Evolutionary conservation across 1,140 invertebrate species (phyloP).

Genomic region (Coenobita brevimanus): DNA sequence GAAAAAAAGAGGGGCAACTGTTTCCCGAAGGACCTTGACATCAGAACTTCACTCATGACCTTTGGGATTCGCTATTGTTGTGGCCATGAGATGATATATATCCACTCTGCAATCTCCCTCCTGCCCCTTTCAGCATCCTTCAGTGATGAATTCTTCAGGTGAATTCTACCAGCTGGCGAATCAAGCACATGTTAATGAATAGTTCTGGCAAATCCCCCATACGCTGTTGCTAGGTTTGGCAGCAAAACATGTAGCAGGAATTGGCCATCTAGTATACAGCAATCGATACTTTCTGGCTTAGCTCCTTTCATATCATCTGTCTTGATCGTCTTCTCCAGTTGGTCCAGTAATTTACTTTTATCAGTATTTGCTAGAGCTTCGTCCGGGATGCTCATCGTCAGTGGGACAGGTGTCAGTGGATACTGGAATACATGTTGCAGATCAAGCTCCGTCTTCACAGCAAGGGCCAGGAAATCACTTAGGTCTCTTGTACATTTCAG

Average conservation of each 20-base stretch:
- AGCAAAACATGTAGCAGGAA: no score
- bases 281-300: no score
- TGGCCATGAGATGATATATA: no score
- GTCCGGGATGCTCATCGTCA: no score
- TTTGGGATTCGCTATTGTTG: not conserved
- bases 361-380: no score
- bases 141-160: not conserved
- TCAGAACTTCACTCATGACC: not conserved
- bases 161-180: not conserved
- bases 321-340: no score
- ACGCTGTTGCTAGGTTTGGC: not conserved
- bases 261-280: no score
- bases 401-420: no score
- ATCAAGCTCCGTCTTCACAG: no score
- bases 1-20: not conserved
- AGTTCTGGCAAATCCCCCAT: not conserved
- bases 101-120: not conserved
- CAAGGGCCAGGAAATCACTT: not conserved
- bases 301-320: no score
- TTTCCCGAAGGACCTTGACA: not conserved
- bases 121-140: slow-evolving; percentile 1
- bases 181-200: not conserved
- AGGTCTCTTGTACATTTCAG: not conserved
- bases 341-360: no score
- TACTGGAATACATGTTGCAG: no score